Conservation (phyloP, 2,888 invertebrate genomes). For the Molorchus minor region DNA sequence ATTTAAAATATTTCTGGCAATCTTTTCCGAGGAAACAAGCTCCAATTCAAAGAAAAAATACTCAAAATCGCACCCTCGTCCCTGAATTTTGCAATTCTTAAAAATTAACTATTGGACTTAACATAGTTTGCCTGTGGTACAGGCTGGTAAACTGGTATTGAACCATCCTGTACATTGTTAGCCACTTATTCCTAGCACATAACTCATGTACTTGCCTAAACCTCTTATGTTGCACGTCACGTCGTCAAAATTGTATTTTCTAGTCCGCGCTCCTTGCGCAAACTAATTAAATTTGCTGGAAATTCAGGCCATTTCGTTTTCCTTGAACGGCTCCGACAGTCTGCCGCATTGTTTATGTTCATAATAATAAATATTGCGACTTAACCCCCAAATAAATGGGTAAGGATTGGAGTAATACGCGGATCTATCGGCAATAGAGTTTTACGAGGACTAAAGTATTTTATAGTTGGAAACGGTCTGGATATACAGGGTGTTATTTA, state of each 20-base stretch:
- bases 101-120: too few species aligned
- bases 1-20: too few species aligned
- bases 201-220: conserved; percentile 13
- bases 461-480: background rate
- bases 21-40: too few species aligned
- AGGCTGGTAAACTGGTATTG: too few species aligned
- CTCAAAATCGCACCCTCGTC: too few species aligned
- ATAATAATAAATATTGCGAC: conserved; percentile 47
- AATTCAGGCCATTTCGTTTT: conserved; percentile 26
- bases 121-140: too few species aligned
- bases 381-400: conserved; percentile 39
- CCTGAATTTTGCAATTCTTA: too few species aligned
- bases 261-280: conserved; percentile 18
- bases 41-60: too few species aligned
- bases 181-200: too few species aligned
- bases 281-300: conserved; percentile 36
- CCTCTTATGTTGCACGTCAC: conserved; percentile 27
- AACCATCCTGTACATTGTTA: too few species aligned
- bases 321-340: conserved; percentile 40
- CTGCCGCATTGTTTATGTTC: conserved; percentile 50
- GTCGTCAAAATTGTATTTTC: conserved; percentile 26
- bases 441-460: background rate
- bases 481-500: too few species aligned
- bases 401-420: conserved; percentile 16
- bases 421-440: conserved; percentile 10